Evolutionary conservation across 2,113 vertebrate species (phyloP), one percentile per base, ranked within the genome.

Genomic region (Cochlearius cochlearius): DNA sequence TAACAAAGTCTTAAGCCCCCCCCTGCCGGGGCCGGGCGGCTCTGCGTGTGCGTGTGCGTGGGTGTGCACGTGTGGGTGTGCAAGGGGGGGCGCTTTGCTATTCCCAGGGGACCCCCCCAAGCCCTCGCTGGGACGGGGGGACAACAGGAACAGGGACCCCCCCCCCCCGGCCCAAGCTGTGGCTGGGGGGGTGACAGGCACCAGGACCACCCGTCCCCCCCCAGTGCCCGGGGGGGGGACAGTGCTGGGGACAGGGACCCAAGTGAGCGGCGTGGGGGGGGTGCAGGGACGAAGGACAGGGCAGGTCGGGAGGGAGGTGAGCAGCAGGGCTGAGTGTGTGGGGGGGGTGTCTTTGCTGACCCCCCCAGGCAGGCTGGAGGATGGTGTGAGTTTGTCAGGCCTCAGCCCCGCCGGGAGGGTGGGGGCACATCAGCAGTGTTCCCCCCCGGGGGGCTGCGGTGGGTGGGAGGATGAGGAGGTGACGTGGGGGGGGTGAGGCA

Each of bases 1-100:
- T 97, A 97, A 97, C 94, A 76, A 89, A 89, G 94, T 95, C 97
- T 96, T 97, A 96, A 95, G 38, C 62, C 96, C 92, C n/a, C 69
- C 20, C 66, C 52, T 4, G 13, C 17, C 43, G 25, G 36, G 41
- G 29, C 30, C 5, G 49, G 25, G 32, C 43, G 23, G 47, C 41
- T 73, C n/a, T 49, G 95, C 87, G 95, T 91, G 92, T 92, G 92
- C 17, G 53, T 69, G 64, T 92, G 92, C 17, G 53, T 69, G 64
- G 7, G 64, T 60, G 43, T 59, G 66, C 17, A 47, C 58, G 34
- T 43, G 72, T 94, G 96, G 68, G 96, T 96, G 96, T 95, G 87
- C 81, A 85, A 26, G 59, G 20, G 26, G 50, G n/a, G 53, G 55
- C 83, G 95, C 97, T 73, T 94, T 91, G 93, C 92, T 93, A 94